Conservation (phyloP, 1,140 invertebrate species). For the Globodera ellingtonae region DNA sequence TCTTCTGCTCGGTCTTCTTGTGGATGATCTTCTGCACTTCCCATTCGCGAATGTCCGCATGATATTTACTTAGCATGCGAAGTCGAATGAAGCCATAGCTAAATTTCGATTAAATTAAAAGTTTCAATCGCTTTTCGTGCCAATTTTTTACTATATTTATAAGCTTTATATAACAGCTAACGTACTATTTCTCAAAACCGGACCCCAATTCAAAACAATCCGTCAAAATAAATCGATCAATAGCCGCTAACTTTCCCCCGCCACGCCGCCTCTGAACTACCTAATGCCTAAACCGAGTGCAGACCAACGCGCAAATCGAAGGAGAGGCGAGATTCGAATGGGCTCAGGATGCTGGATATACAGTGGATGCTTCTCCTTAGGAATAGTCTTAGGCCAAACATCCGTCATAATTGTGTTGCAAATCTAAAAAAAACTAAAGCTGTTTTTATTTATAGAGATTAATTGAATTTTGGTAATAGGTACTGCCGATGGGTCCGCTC, state of each 20-base stretch:
- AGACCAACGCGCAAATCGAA: slow-evolving; percentile 31
- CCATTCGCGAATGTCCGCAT: slow-evolving; percentile 30
- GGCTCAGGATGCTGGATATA: slow-evolving; percentile 25
- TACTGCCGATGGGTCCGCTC: too few species aligned
- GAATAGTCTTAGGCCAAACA: background rate
- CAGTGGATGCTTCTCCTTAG: slow-evolving; percentile 15
- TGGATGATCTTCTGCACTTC: slow-evolving; percentile 26
- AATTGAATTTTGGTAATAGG: too few species aligned
- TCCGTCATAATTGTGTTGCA: background rate
- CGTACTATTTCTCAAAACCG: too few species aligned
- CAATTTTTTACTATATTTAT: too few species aligned
- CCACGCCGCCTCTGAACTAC: background rate
- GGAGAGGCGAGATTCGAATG: slow-evolving; percentile 24
- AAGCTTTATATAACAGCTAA: too few species aligned
- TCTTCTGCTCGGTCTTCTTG: slow-evolving; percentile 11
- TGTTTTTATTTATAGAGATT: background rate
- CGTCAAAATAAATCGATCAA: too few species aligned
- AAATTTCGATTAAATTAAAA: background rate
- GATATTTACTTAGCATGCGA: slow-evolving; percentile 4
- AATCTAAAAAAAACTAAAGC: background rate
- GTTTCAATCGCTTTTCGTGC: too few species aligned
- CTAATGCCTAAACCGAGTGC: slow-evolving; percentile 27
- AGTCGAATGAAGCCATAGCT: slow-evolving; percentile 24
- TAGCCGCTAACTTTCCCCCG: too few species aligned
- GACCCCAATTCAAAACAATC: too few species aligned